A percentile compares a stretch with the other conserved stretches of the same genome.
Conservation (phyloP, 2,797 vertebrate genomes). For the Synanceia verrucosa region DNA sequence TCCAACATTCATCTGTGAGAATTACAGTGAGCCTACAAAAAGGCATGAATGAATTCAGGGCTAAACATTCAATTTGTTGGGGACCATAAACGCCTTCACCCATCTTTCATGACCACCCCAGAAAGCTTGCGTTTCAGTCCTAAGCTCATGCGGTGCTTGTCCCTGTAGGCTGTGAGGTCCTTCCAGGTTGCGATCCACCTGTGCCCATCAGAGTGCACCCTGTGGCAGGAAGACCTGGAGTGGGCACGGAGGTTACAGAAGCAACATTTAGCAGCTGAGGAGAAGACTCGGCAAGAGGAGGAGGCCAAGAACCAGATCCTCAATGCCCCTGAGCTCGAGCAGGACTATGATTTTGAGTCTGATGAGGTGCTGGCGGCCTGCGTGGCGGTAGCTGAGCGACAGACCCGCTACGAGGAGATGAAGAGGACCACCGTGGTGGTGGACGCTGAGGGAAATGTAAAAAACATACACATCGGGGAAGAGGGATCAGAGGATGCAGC, state of each 20-base stretch:
- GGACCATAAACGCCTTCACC: neutral
- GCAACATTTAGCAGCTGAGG: conserved; percentile 78
- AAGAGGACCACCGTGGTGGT: conserved; percentile 84
- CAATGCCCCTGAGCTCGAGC: conserved; percentile 83
- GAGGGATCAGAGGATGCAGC: conserved; percentile 41
- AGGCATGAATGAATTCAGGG: neutral
- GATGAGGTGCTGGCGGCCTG: conserved; percentile 95
- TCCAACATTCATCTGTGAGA: neutral
- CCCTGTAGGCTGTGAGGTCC: conserved; percentile 77
- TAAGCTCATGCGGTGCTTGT: conserved; percentile 8
- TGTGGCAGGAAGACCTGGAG: conserved; percentile 93
- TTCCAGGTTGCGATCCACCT: conserved; percentile 92
- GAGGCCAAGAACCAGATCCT: conserved; percentile 66
- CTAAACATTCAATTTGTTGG: neutral
- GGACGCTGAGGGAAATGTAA: conserved; percentile 72
- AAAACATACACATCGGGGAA: conserved; percentile 44
- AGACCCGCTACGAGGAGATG: conserved; percentile 81
- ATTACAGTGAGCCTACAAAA: neutral
- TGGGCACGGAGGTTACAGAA: conserved; percentile 89
- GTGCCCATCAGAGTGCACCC: conserved; percentile 86
- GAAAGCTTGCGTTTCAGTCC: conserved; percentile 1
- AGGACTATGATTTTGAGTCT: conserved; percentile 97
- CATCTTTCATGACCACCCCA: neutral
- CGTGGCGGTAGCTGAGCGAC: conserved; percentile 90
- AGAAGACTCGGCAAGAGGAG: conserved; percentile 74